phyloP scores from a whole-genome alignment of 2,888 invertebrate species.

The Hemithea aestivaria region DNA sequence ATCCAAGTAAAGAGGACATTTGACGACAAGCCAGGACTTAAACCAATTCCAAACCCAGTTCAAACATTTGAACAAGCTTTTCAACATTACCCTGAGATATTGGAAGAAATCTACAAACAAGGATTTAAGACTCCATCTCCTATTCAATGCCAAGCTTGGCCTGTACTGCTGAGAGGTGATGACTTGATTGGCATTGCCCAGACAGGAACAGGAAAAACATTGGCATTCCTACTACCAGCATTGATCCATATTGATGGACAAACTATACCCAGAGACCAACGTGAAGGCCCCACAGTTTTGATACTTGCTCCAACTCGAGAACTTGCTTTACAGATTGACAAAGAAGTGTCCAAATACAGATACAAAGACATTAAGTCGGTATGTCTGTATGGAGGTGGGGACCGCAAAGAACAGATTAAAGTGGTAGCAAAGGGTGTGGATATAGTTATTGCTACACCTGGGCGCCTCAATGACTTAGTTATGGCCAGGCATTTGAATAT shows the following conservation, averaged over 20 bases:
- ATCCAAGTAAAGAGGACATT: slow-evolving; percentile 86
- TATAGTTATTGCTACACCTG: slow-evolving; percentile 97
- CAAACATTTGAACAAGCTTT: slow-evolving; percentile 91
- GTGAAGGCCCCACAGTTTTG: slow-evolving; percentile 91
- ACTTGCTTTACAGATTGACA: slow-evolving; percentile 94
- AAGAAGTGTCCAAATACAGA: slow-evolving; percentile 92
- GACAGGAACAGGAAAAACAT: slow-evolving; percentile 96
- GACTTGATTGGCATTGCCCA: slow-evolving; percentile 98
- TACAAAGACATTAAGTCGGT: slow-evolving; percentile 93
- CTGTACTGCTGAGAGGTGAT: slow-evolving; percentile 91
- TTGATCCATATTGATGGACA: slow-evolving; percentile 96
- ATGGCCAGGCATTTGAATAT: slow-evolving; percentile 85
- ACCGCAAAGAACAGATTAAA: slow-evolving; percentile 87
- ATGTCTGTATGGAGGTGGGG: slow-evolving; percentile 95
- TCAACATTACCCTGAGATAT: slow-evolving; percentile 88
- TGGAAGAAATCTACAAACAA: slow-evolving; percentile 88
- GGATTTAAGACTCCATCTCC: slow-evolving; percentile 92
- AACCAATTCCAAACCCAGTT: slow-evolving; percentile 87
- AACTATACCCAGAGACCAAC: slow-evolving; percentile 82
- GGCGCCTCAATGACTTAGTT: slow-evolving; percentile 94
- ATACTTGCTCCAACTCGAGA: slow-evolving; percentile 96
- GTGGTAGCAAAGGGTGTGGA: slow-evolving; percentile 89
- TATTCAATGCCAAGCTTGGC: slow-evolving; percentile 97
- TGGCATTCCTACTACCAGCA: slow-evolving; percentile 95
- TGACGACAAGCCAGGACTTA: slow-evolving; percentile 63